Evolutionary conservation across 1,140 invertebrate species (phyloP).

Genomic region (Drosophila nikananu): DNA sequence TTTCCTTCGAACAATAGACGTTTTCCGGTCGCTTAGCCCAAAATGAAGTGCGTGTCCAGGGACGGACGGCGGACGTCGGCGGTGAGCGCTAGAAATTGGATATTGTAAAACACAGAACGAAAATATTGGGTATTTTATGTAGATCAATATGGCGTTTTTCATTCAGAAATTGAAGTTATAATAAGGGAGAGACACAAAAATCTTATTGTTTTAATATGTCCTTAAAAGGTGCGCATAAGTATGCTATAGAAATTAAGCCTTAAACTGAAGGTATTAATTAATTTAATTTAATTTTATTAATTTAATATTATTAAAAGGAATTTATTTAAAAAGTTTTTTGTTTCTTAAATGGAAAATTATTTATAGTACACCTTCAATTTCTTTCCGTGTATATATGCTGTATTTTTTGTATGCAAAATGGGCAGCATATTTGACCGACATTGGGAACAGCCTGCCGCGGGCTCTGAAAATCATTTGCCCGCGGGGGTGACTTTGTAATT

Average conservation of each 20-base stretch:
- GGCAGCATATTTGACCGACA: conserved; percentile 53
- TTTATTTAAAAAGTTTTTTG: not conserved
- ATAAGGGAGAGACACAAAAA: too few relatives aligned
- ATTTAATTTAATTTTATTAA: too few relatives aligned
- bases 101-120: conserved; percentile 14
- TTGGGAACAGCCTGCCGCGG: conserved; percentile 26
- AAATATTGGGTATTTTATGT: not conserved
- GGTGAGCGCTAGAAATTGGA: conserved; percentile 43
- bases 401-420: conserved; percentile 49
- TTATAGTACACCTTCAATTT: not conserved
- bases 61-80: conserved; percentile 11
- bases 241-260: not conserved
- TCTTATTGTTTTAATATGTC: too few relatives aligned
- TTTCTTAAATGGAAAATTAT: not conserved
- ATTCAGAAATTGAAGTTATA: not conserved
- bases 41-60: conserved; percentile 67
- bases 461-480: conserved; percentile 36
- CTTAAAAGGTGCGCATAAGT: too few relatives aligned
- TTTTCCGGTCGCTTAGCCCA: conserved; percentile 69
- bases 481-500: conserved; percentile 38
- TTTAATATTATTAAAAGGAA: not conserved
- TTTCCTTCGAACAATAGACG: conserved; percentile 52
- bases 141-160: not conserved
- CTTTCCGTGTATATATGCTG: not conserved
- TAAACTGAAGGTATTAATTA: too few relatives aligned